Evolutionary conservation across 2,113 vertebrate species (phyloP).

Genomic region (Neotoma lepida): DNA sequence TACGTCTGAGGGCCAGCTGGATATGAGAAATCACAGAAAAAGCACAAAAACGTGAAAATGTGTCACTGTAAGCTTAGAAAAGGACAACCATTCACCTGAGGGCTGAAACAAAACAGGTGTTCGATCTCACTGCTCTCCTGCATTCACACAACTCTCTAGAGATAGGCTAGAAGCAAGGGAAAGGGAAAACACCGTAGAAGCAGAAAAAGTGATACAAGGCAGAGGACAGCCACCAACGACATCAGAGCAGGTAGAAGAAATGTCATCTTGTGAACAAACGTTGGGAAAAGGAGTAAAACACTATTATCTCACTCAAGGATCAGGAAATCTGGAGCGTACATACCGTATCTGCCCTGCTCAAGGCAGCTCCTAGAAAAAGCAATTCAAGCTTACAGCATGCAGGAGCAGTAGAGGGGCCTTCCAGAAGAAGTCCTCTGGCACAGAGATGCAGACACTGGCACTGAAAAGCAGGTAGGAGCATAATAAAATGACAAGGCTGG

Average conservation of each 20-base stretch:
- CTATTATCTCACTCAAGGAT: neutral
- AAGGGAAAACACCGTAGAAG: neutral
- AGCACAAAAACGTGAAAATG: neutral
- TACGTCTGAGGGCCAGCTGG: neutral
- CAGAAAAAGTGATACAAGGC: neutral
- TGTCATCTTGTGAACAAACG: neutral
- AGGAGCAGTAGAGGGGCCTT: neutral
- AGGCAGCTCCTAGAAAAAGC: neutral
- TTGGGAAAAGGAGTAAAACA: neutral
- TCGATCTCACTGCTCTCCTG: neutral
- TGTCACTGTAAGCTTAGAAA: neutral
- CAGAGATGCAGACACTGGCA: neutral
- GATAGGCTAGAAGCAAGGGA: neutral
- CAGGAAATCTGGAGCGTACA: neutral
- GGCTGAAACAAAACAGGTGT: neutral
- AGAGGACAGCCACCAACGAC: neutral
- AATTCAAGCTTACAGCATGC: neutral
- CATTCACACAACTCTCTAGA: neutral
- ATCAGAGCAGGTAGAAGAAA: neutral
- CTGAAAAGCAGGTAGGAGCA: neutral
- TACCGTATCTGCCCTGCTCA: neutral
- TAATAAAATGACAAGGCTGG: neutral
- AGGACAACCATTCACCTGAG: neutral
- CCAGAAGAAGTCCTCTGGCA: conserved; percentile 3
- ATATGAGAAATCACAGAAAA: neutral